Conservation (phyloP, 2,797 vertebrate species). For the Mormyrus hasselquistii region DNA sequence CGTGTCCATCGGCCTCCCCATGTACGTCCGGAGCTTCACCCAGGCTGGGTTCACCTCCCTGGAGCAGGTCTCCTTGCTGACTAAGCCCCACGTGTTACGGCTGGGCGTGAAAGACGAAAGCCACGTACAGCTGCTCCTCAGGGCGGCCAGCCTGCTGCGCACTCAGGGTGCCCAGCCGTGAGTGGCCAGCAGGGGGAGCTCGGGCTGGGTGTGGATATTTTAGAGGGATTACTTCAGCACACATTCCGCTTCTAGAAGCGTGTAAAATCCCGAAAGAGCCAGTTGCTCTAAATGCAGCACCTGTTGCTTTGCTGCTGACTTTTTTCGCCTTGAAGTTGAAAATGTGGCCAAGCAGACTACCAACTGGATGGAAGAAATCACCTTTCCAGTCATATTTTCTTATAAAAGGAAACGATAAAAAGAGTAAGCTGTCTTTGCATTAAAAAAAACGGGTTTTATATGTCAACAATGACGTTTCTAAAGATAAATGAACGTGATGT, state of each 20-base stretch:
- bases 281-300: neutral
- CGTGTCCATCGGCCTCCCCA: conserved; percentile 65
- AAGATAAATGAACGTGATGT: neutral
- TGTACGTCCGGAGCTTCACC: conserved; percentile 57
- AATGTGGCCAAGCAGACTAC: neutral
- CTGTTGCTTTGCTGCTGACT: neutral
- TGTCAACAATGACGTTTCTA: neutral
- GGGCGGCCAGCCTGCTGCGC: conserved; percentile 60
- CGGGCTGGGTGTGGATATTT: neutral
- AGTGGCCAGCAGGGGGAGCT: neutral
- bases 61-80: conserved; percentile 70
- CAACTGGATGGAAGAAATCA: neutral
- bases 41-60: conserved; percentile 61
- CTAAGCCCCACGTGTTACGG: conserved; percentile 63
- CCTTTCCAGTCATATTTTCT: neutral
- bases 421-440: conserved; percentile 12
- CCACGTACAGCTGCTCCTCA: conserved; percentile 65
- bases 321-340: neutral
- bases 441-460: neutral
- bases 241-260: neutral
- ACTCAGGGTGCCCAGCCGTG: neutral
- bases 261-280: neutral
- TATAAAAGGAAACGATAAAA: conserved; percentile 1
- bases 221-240: neutral
- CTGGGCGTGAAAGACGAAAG: conserved; percentile 69